phyloP scores from a whole-genome alignment of 2,113 vertebrate species.

The Natator depressus region DNA sequence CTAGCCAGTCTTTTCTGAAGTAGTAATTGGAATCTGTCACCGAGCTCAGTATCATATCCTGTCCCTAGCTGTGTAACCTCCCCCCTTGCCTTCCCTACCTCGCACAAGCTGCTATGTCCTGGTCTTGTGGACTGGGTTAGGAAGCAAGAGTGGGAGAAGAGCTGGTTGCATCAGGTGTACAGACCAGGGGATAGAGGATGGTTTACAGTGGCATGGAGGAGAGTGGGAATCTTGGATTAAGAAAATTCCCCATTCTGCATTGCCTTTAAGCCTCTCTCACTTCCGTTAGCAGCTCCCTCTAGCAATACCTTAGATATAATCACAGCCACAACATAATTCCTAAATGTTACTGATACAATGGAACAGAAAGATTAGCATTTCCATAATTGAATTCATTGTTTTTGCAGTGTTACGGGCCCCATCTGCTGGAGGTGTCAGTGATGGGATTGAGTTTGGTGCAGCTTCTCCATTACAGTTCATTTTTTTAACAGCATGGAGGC shows the following conservation, averaged over 20 bases:
- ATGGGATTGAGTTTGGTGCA: background rate
- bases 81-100: background rate
- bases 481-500: background rate
- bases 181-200: background rate
- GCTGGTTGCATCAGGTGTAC: background rate
- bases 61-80: background rate
- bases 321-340: background rate
- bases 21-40: background rate
- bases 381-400: background rate
- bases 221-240: background rate
- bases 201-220: background rate
- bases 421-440: background rate
- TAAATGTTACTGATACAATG: background rate
- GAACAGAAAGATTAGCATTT: background rate
- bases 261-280: background rate
- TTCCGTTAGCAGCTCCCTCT: background rate
- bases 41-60: background rate
- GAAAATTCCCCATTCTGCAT: background rate
- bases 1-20: background rate
- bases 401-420: background rate
- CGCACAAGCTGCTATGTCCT: background rate
- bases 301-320: background rate
- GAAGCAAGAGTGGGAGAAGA: background rate
- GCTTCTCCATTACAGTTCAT: background rate
- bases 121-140: background rate